Conservation (phyloP, 2,797 vertebrate species). For the Vespertilio murinus region DNA sequence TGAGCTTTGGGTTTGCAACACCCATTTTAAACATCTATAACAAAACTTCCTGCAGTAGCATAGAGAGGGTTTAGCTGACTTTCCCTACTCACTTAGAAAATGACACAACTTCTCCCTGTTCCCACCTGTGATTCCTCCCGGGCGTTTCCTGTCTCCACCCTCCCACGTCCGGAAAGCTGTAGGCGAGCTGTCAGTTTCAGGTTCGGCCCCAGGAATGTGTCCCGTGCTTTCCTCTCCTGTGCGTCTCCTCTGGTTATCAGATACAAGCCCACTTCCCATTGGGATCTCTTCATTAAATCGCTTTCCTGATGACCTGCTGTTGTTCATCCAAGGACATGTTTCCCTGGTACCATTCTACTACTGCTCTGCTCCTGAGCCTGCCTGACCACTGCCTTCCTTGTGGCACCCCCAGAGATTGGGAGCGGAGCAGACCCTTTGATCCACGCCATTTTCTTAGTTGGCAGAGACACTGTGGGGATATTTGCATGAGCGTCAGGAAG, state of each 20-base stretch:
- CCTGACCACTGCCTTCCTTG: background rate
- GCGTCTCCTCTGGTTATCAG: background rate
- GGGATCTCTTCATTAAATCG: background rate
- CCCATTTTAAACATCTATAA: conserved; percentile 12
- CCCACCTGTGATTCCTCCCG: background rate
- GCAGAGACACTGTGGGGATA: background rate
- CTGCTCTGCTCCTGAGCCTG: background rate
- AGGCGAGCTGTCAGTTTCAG: background rate
- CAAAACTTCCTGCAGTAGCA: background rate
- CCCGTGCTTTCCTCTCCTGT: background rate
- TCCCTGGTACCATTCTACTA: background rate
- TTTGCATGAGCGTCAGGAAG: background rate
- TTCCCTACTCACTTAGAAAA: conserved; percentile 36
- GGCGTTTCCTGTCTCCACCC: background rate
- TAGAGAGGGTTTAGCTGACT: background rate
- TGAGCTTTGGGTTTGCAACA: background rate
- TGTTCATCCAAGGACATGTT: background rate
- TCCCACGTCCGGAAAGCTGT: background rate
- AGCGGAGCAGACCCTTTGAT: background rate
- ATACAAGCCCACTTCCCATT: background rate
- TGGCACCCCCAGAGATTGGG: background rate
- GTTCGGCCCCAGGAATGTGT: background rate
- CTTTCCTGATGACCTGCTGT: background rate
- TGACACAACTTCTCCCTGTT: background rate
- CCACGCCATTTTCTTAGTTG: background rate